Conservation (phyloP, 2,797 vertebrate genomes). For the Labeo calbasu region DNA sequence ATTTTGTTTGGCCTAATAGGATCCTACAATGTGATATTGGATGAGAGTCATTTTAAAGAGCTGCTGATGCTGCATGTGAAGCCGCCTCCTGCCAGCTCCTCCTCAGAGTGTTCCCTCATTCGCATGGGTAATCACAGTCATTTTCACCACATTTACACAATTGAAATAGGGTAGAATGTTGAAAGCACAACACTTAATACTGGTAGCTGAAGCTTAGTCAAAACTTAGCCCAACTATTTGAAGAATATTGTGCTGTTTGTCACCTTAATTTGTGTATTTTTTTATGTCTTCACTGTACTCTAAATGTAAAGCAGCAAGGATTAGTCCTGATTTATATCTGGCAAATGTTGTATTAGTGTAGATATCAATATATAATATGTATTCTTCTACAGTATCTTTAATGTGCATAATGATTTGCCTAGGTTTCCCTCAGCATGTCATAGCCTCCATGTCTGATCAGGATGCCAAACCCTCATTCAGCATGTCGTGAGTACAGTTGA, state of each 20-base stretch:
- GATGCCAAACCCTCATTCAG: conserved; percentile 95
- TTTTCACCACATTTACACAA: background rate
- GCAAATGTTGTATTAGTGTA: background rate
- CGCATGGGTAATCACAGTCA: conserved; percentile 88
- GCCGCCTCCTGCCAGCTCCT: conserved; percentile 88
- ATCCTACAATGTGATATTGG: conserved; percentile 92
- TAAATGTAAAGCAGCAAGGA: background rate
- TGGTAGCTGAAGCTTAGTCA: background rate
- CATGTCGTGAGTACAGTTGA: conserved; percentile 87
- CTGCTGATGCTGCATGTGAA: conserved; percentile 90
- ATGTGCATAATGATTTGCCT: conserved; percentile 22
- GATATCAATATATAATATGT: background rate
- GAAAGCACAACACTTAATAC: background rate
- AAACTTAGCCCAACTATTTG: background rate
- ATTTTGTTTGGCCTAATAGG: conserved; percentile 69
- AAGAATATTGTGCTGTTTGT: background rate
- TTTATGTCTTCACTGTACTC: background rate
- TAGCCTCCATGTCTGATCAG: conserved; percentile 84
- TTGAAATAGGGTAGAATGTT: background rate
- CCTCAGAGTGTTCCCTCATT: conserved; percentile 95
- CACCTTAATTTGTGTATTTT: background rate
- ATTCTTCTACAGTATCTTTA: background rate
- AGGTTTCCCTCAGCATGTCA: conserved; percentile 95
- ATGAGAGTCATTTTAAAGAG: conserved; percentile 94
- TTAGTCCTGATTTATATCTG: background rate